Evolutionary conservation across 2,797 vertebrate genomes (phyloP), one percentile per base, ranked within the genome.

Genomic region (Phrynocephalus forsythii): DNA sequence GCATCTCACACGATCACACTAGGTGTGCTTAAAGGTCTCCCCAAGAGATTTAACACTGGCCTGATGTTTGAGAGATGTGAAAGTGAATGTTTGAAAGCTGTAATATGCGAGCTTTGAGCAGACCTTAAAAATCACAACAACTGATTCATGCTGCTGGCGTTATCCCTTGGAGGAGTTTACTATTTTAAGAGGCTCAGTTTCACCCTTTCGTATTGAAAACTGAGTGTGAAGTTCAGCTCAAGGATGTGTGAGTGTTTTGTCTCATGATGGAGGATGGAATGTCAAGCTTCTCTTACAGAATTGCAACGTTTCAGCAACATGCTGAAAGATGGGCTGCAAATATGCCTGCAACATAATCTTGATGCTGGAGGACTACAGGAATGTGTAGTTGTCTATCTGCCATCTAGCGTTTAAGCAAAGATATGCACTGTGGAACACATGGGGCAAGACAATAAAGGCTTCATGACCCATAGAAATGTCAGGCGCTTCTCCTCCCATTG

Each of bases 391-490:
- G 44, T 93, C 28, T 38, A 30, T 77, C 86, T 91, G 94, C 92
- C 92, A 86, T 90, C 90, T 80, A 86, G 90, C 67, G 94, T 90
- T 16, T 80, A 85, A 18, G 3, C 22, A 33, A 8, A 30, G 30
- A 68, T 3, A 88, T 0, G 84, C 72, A 84, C 26, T 84, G 85
- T 0, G 48, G 44, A 76, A 5, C 20, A 22, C 5, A 33, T 5
- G 5, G 5, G 22, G 26, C 6, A 52, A 78, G 48, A 28, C 50
- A 15, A 67, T 44, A 8, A 11, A 0, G 0, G 2, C 73, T 72
- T 16, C 63, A 24, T 75, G 20, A 75, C 48, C 10, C 4, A 38
- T 33, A 26, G 50, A 22, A 73, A 30, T 13, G 38, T 33, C 71
- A 8, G 22, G 69, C 24, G 8, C 9, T 56, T 75, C 30, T 8